Percentiles rank a stretch among this genome's conserved stretches.
Conservation (phyloP, 2,113 vertebrate species). For the Strix uralensis region DNA sequence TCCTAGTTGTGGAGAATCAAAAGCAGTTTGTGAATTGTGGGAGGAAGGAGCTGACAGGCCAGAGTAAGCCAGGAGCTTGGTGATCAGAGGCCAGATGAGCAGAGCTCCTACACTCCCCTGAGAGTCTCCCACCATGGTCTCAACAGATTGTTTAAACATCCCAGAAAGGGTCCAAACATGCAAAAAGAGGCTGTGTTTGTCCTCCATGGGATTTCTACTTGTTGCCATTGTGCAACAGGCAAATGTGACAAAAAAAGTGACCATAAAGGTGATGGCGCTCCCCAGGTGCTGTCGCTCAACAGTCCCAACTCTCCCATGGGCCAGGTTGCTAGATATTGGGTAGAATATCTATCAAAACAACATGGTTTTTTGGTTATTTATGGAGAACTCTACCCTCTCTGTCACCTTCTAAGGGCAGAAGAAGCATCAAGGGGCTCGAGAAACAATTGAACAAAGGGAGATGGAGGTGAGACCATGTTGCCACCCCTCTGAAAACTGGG, state of each 20-base stretch:
- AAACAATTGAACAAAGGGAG: neutral
- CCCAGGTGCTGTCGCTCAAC: neutral
- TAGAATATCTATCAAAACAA: neutral
- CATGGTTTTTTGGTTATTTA: neutral
- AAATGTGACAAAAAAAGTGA: neutral
- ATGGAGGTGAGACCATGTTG: neutral
- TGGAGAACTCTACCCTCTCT: neutral
- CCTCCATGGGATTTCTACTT: neutral
- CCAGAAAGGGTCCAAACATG: neutral
- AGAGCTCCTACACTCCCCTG: neutral
- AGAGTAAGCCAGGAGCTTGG: neutral
- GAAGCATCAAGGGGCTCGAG: neutral
- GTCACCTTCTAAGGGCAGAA: neutral
- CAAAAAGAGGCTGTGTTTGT: neutral
- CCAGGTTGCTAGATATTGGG: too few species aligned
- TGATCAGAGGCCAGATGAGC: neutral
- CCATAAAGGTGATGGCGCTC: neutral
- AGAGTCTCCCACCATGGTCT: neutral
- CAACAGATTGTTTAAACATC: neutral
- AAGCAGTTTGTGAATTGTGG: neutral
- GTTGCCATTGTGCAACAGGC: neutral
- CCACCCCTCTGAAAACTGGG: neutral
- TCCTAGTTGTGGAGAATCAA: neutral
- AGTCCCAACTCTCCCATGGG: neutral
- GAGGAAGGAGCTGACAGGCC: neutral